Conservation (phyloP, 2,797 vertebrate species). For the Synaphobranchus kaupii region DNA sequence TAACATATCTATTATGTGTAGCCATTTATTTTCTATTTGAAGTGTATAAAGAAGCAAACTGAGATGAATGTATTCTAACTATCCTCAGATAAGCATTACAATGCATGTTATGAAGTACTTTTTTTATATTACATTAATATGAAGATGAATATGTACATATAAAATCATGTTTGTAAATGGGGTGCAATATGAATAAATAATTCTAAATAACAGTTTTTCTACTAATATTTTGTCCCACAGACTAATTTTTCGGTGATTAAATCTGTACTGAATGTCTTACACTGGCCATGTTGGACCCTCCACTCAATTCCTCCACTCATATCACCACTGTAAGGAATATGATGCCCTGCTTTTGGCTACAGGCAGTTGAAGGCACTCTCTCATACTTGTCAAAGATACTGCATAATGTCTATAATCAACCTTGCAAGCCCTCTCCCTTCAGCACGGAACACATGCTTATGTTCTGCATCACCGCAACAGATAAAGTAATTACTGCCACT, state of each 20-base stretch:
- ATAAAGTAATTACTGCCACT: neutral
- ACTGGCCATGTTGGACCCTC: neutral
- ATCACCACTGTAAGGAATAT: neutral
- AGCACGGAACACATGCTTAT: neutral
- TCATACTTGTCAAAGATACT: neutral
- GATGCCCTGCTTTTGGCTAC: neutral
- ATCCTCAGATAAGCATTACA: conserved; percentile 49
- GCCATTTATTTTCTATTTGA: conserved; percentile 46
- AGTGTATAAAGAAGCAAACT: conserved; percentile 53
- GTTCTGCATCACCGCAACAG: neutral
- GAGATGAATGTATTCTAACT: conserved; percentile 53
- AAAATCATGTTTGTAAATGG: conserved; percentile 55
- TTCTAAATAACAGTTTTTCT: conserved; percentile 9
- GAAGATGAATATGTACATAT: conserved; percentile 63
- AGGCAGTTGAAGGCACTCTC: neutral
- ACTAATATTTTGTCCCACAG: conserved; percentile 1
- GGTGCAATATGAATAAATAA: conserved; percentile 50
- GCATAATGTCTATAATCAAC: neutral
- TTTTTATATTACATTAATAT: conserved; percentile 63
- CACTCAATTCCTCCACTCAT: neutral
- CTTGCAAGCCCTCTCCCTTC: neutral
- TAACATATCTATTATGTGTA: conserved; percentile 55
- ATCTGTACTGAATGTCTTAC: neutral
- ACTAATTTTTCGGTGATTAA: neutral
- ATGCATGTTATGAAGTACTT: conserved; percentile 61